These are phyloP conservation scores for Zhengitettix transpicula DNA, from an alignment of 2,888 invertebrate species.

Conservation along the genomic window DNA sequence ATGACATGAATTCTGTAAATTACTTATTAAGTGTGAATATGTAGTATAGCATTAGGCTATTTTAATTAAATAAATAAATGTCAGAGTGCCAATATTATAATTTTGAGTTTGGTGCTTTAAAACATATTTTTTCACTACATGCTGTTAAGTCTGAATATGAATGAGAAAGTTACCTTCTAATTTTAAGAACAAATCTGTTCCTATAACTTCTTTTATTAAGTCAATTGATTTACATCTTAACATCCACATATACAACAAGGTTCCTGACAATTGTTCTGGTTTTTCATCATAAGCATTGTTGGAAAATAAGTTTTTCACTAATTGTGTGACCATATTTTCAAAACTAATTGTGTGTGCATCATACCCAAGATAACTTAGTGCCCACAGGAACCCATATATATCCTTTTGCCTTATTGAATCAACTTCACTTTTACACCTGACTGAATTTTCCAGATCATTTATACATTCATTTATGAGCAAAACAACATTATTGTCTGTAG, in stretches of 20 bases:
- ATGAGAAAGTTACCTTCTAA: neutral
- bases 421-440: no score
- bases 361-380: slow-evolving; percentile 23
- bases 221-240: slow-evolving; percentile 21
- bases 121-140: no score
- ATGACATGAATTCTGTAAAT: no score
- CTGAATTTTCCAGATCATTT: no score
- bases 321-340: slow-evolving; percentile 3
- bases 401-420: slow-evolving; percentile 21
- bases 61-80: no score
- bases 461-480: no score
- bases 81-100: no score
- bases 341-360: slow-evolving; percentile 2
- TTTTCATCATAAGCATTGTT: slow-evolving; percentile 12
- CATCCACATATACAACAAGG: slow-evolving; percentile 27
- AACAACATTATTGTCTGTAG: no score
- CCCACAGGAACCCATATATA: slow-evolving; percentile 28
- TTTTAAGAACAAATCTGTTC: neutral
- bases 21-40: no score
- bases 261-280: slow-evolving; percentile 21
- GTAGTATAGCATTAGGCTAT: no score
- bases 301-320: slow-evolving; percentile 1
- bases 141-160: neutral
- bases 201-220: slow-evolving; percentile 1
- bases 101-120: no score